Conservation (phyloP, 1,140 invertebrate species). For the Orchesella cincta region DNA sequence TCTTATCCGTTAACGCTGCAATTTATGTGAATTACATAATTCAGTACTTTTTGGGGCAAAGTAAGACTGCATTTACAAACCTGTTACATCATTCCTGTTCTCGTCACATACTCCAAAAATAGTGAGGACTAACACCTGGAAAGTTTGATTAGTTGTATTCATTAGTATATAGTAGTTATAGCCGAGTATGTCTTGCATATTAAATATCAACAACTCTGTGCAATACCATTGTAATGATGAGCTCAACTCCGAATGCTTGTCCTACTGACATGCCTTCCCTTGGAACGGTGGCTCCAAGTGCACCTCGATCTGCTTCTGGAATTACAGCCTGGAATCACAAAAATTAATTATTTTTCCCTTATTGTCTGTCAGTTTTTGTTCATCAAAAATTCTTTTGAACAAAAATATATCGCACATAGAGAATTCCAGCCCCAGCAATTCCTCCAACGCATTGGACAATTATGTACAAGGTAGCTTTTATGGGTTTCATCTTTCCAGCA, state of each 20-base stretch:
- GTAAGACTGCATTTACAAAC: not conserved
- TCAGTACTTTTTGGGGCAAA: not conserved
- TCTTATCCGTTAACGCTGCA: no score
- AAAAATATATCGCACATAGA: slow-evolving; percentile 57
- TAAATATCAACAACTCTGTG: no score
- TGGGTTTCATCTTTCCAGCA: slow-evolving; percentile 69
- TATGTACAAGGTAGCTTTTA: slow-evolving; percentile 77
- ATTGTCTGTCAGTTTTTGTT: not conserved
- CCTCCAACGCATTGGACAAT: slow-evolving; percentile 81
- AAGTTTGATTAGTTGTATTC: no score
- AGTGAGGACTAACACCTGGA: slow-evolving; percentile 61
- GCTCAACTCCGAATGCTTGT: slow-evolving; percentile 61
- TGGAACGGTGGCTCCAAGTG: slow-evolving; percentile 45
- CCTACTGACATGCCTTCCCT: slow-evolving; percentile 47
- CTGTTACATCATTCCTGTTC: slow-evolving; percentile 70
- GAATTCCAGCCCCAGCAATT: slow-evolving; percentile 74
- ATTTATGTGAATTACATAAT: not conserved
- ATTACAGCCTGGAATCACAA: slow-evolving; percentile 25
- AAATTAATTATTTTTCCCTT: not conserved
- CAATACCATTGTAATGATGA: slow-evolving; percentile 61
- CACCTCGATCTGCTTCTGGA: slow-evolving; percentile 27
- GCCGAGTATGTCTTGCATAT: no score
- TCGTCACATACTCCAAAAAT: slow-evolving; percentile 66
- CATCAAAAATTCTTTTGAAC: not conserved
- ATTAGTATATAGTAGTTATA: no score